Evolutionary conservation across 2,113 vertebrate genomes (phyloP).

Genomic region (Saimiri boliviensis): DNA sequence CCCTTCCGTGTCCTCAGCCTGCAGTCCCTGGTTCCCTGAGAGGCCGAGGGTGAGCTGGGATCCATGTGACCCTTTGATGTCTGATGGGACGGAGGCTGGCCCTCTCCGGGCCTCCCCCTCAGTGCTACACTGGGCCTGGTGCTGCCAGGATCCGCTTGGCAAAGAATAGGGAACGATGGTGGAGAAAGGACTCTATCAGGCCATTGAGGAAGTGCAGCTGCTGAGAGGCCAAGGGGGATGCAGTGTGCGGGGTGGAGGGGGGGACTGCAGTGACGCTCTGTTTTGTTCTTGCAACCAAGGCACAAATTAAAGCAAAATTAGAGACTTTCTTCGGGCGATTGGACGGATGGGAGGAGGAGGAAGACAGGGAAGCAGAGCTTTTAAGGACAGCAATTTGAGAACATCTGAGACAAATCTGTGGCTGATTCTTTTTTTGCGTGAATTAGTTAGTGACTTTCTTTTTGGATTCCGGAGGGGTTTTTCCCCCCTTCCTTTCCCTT

Average conservation of each 20-base stretch:
- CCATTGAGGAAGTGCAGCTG: slow-evolving; percentile 73
- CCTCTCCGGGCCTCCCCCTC: not conserved
- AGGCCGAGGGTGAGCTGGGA: not conserved
- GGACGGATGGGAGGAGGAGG: slow-evolving; percentile 67
- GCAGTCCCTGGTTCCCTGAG: not conserved
- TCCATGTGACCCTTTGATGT: not conserved
- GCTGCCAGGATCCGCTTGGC: not conserved
- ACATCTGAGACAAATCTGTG: slow-evolving; percentile 77
- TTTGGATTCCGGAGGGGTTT: slow-evolving; percentile 70
- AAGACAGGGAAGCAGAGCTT: slow-evolving; percentile 65
- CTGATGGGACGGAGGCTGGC: not conserved
- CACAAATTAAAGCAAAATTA: slow-evolving; percentile 79
- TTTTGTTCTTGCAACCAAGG: slow-evolving; percentile 78
- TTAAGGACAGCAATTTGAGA: slow-evolving; percentile 80
- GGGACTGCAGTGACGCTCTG: slow-evolving; percentile 60
- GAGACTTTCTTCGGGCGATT: slow-evolving; percentile 73
- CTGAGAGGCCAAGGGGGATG: not conserved
- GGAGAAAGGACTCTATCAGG: slow-evolving; percentile 52
- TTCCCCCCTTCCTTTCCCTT: slow-evolving; percentile 64
- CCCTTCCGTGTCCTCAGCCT: not conserved
- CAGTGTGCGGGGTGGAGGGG: no score
- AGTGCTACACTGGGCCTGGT: not conserved
- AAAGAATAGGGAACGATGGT: slow-evolving; percentile 47
- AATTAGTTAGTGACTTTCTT: slow-evolving; percentile 75
- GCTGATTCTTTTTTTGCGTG: slow-evolving; percentile 45